These are phyloP conservation scores for Amblyjoppa proteus DNA, from an alignment of 2,888 invertebrate genomes.

Conservation along the genomic window DNA sequence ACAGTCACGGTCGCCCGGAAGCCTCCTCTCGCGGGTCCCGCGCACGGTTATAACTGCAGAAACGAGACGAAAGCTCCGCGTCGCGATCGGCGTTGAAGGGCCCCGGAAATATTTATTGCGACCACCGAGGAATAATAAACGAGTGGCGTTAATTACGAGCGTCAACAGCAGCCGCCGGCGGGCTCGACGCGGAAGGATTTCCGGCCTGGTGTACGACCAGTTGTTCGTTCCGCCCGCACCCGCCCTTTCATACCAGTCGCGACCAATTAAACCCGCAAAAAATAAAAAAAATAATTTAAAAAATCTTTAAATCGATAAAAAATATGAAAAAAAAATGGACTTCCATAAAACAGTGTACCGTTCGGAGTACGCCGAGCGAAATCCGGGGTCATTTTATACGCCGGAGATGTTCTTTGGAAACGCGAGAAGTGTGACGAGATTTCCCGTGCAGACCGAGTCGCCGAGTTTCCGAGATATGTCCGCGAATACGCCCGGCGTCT, in stretches of 20 bases:
- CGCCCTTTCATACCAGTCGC: no score
- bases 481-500: background rate
- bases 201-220: no score
- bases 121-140: conserved; percentile 64
- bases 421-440: background rate
- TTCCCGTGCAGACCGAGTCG: no score
- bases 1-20: conserved; percentile 60
- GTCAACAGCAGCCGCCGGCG: background rate
- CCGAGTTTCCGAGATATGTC: conserved; percentile 34
- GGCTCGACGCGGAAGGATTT: no score
- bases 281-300: no score
- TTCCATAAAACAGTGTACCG: background rate
- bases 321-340: no score
- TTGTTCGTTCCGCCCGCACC: no score
- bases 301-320: no score
- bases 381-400: background rate
- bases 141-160: conserved; percentile 55
- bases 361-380: background rate
- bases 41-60: conserved; percentile 25
- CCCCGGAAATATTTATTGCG: conserved; percentile 55
- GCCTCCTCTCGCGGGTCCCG: background rate
- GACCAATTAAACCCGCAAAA: no score
- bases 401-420: conserved; percentile 2
- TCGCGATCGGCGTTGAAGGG: conserved; percentile 19
- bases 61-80: conserved; percentile 12